A percentile compares a stretch with the other conserved stretches of the same genome.
These are phyloP conservation scores for Pterocles gutturalis DNA, from an alignment of 2,113 vertebrate species.

Conservation along the genomic window DNA sequence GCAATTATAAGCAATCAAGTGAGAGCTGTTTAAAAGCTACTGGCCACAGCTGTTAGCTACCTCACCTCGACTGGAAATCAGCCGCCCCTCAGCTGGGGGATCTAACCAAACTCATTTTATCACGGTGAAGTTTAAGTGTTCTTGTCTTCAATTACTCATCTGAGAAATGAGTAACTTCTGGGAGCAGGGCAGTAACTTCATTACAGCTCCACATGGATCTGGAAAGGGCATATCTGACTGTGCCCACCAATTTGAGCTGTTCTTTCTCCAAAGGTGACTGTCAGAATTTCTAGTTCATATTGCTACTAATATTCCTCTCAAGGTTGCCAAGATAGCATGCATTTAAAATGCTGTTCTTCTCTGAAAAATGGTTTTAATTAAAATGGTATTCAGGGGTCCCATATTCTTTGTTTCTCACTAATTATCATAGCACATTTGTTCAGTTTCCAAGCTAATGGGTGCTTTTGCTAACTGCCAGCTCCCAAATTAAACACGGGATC, in stretches of 20 bases:
- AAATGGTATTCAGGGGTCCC: neutral
- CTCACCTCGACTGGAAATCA: neutral
- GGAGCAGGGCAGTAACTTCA: neutral
- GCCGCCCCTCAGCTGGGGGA: neutral
- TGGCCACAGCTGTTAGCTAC: slow-evolving; percentile 33
- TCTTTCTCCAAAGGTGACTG: neutral
- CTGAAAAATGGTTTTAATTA: slow-evolving; percentile 62
- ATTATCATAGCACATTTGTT: neutral
- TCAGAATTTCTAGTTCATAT: neutral
- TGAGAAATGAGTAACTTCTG: slow-evolving; percentile 5
- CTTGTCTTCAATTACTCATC: neutral
- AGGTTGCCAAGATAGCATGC: neutral
- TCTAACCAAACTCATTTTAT: slow-evolving; percentile 8
- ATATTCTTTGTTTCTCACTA: slow-evolving; percentile 4
- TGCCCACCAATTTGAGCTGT: neutral
- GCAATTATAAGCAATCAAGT: neutral
- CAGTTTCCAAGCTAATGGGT: neutral
- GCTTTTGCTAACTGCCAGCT: neutral
- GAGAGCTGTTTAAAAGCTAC: slow-evolving; percentile 13
- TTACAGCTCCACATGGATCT: slow-evolving; percentile 13
- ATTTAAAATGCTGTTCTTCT: neutral
- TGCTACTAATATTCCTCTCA: neutral
- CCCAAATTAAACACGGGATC: neutral
- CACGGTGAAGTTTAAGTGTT: neutral
- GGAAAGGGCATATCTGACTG: neutral